Evolutionary conservation across 2,888 invertebrate species (phyloP), one percentile per base, ranked within the genome.

Genomic region (Artemia sinica): DNA sequence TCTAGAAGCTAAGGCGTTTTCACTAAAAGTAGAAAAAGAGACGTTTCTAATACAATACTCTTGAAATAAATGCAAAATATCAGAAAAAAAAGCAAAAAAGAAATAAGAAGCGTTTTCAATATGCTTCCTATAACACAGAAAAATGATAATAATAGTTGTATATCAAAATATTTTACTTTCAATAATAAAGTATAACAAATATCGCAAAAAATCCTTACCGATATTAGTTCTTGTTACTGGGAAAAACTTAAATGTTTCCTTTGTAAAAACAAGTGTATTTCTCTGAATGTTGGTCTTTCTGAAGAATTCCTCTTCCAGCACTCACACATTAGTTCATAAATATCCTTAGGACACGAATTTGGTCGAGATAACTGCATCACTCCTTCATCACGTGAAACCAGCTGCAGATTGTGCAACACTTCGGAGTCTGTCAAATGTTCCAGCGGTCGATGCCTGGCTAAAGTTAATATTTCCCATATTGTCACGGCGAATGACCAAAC

Each of bases 401-500:
- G 86, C 49, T 86, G 84, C 68, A 91, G 81, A 78, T 90, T 89
- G 74, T 88, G 87, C 72, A 91, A 83, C 67, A 92, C 86, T 80
- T 89, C 85, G 69, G 84, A 83, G 76, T 92, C 89, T 14, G 83
- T 83, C 72, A 89, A 77, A 71, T 85, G 84, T 69, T 87, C 86
- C 78, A 85, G 91, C 0, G 92, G 92, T 71, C 85, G 83, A 68
- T 86, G 84, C 67, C 88, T 81, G 73, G 89, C 88, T 69, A 87
- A 81, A 11, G 86, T 86, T 75, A 90, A 82, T 70, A 93, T 85
- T 79, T 93, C 92, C 85, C 91, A 89, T 67, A 92, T 79, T 0
- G 89, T 89, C 28, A 92, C 88, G 0, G 86, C 92, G 78, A 90
- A 92, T 13, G 91, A 85, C 91, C 92, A 93, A 1, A 91, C 89